Base-by-base conservation (phyloP, 2,113 vertebrate genomes). In the Chloropsis cyanopogon region DNA sequence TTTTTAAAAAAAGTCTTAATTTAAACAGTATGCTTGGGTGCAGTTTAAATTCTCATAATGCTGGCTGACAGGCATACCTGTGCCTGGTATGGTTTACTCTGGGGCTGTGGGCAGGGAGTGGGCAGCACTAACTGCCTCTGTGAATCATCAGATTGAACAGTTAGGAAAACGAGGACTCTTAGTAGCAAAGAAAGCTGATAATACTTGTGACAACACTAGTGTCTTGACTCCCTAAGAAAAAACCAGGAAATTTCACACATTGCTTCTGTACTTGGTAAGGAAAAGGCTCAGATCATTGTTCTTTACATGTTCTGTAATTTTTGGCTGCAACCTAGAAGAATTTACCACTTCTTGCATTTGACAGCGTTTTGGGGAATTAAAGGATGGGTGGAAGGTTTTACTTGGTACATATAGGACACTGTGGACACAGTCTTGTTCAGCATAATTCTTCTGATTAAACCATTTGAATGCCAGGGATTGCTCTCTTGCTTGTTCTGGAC, bases 241-340 rank as follows among this genome's bases (percentile, higher is more conserved):
- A 42, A 37, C 0, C 11, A 21, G 37, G 22, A 11, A 5, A 6
- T 33, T 54, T 70, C 35, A 28, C 22, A 7, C 16, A 6, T 23
- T 46, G 28, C 16, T 66, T 72, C 72, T 61, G 17, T 77, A 13
- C 39, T 54, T 84, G 14, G 2, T 37, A 68, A 44, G 29, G 35
- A 71, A 41, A 41, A 64, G 15, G 19, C n/a, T 23, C 12, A 1
- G 29, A 28, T 88, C 29, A n/a, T 82, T 64, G 17, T 64, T 73
- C 42, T 57, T 37, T 37, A 37, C 37, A 37, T 53, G 29, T 18
- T 25, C 29, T 66, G 15, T 33, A 7, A 56, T 66, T 81, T 82
- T 83, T 73, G 29, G 20, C 39, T 82, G 31, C 79, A 73, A 4
- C 44, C n/a, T 37, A 15, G 12, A 61, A 37, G 19, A 46, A 57